These are phyloP conservation scores for Pungitius pungitius DNA, from an alignment of 2,113 vertebrate species.

Conservation along the genomic window DNA sequence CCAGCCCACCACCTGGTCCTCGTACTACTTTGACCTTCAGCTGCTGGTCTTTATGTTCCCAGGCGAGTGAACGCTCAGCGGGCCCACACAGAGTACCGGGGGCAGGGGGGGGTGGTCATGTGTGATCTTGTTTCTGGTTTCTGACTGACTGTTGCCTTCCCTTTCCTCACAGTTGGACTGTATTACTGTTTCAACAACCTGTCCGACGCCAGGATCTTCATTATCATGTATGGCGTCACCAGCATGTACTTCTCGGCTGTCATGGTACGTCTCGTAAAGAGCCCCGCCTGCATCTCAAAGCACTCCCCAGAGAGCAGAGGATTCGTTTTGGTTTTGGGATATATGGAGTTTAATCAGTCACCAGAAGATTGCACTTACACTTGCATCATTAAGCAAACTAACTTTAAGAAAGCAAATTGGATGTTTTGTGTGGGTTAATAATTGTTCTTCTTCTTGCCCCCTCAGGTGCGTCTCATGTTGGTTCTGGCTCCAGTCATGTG, in stretches of 20 bases:
- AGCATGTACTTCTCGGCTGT: slow-evolving; percentile 99
- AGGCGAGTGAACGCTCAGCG: slow-evolving; percentile 70
- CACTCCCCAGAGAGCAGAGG: not conserved
- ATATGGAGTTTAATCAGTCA: not conserved
- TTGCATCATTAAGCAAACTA: not conserved
- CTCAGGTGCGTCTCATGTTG: slow-evolving; percentile 96
- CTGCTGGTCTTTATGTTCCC: slow-evolving; percentile 99
- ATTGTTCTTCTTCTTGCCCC: not conserved
- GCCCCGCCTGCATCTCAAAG: fast-evolving
- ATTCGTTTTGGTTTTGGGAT: not conserved
- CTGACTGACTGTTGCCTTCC: slow-evolving; percentile 2
- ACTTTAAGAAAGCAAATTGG: not conserved
- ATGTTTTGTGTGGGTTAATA: not conserved
- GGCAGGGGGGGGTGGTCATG: not conserved
- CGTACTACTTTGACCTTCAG: slow-evolving; percentile 98
- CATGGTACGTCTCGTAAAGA: slow-evolving; percentile 84
- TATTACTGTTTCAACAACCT: slow-evolving; percentile 99
- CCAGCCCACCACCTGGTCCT: slow-evolving; percentile 99
- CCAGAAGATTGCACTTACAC: not conserved
- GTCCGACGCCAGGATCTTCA: slow-evolving; percentile 96
- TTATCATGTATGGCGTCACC: slow-evolving; percentile 99
- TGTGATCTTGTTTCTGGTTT: not conserved
- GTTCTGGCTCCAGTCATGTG: slow-evolving; percentile 98
- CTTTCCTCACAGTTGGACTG: slow-evolving; percentile 87
- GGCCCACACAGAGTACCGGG: not conserved